These are phyloP conservation scores for Metopia argyrocephala DNA, from an alignment of 2,888 invertebrate genomes.

Conservation along the genomic window DNA sequence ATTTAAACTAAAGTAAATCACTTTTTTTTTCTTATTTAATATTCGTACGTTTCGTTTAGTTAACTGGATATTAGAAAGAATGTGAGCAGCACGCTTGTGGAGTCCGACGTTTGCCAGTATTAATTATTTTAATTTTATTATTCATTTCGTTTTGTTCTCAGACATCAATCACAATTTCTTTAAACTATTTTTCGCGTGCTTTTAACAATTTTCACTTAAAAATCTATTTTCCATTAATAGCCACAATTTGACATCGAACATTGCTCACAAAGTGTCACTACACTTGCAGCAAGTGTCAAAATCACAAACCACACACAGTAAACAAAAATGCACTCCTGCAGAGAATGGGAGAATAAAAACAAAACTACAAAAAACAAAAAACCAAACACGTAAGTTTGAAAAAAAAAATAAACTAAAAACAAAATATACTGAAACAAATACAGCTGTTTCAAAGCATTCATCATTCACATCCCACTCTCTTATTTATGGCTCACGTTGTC, in stretches of 20 bases:
- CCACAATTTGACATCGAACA: constrained; percentile 28
- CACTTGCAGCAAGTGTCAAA: constrained; percentile 44
- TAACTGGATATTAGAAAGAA: background rate
- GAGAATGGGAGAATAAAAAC: background rate
- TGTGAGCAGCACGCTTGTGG: background rate
- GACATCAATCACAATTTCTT: constrained; percentile 41
- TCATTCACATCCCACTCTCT: background rate
- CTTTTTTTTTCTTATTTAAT: constrained; percentile 3
- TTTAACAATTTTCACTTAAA: constrained; percentile 29
- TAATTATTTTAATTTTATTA: constrained; percentile 18
- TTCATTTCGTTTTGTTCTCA: constrained; percentile 21
- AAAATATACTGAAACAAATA: constrained; percentile 1
- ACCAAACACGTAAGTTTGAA: background rate
- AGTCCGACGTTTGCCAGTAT: background rate
- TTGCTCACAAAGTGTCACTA: constrained; percentile 34
- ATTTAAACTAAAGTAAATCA: constrained; percentile 2
- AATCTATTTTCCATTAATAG: constrained; percentile 33
- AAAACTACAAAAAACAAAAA: background rate
- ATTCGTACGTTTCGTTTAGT: background rate
- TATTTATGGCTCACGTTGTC: background rate
- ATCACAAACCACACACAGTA: constrained; percentile 23
- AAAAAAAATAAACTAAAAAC: background rate
- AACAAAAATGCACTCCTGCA: constrained; percentile 19
- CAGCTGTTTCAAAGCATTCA: constrained; percentile 26
- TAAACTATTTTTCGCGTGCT: constrained; percentile 32